phyloP scores from a whole-genome alignment of 2,797 vertebrate species.

The Salarias fasciatus region DNA sequence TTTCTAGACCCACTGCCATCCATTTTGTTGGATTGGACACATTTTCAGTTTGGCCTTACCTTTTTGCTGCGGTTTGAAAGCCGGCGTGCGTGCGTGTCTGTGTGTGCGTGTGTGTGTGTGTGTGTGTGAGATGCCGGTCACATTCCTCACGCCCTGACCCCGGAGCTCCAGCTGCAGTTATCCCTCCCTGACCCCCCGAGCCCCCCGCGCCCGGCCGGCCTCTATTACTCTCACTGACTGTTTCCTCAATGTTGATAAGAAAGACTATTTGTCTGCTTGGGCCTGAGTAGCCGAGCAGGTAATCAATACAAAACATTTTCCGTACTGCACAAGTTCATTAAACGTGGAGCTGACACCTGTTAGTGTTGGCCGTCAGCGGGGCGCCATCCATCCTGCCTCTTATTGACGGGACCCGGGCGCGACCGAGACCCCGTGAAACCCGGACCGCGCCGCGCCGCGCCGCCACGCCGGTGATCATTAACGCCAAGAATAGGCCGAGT shows the following conservation, averaged over 20 bases:
- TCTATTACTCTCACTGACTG: constrained; percentile 68
- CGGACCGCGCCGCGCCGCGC: constrained; percentile 5
- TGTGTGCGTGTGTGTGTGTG: no score
- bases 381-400: constrained; percentile 62
- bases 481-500: constrained; percentile 6
- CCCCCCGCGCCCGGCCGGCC: constrained; percentile 13
- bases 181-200: constrained; percentile 39
- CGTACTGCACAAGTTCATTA: constrained; percentile 79
- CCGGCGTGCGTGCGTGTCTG: not conserved
- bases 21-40: constrained; percentile 71
- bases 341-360: constrained; percentile 78
- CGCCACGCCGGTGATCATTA: constrained; percentile 1
- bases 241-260: constrained; percentile 76
- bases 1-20: constrained; percentile 76
- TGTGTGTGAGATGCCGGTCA: not conserved
- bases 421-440: constrained; percentile 34
- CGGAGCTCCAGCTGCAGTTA: constrained; percentile 31
- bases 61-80: constrained; percentile 24
- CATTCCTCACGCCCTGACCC: constrained; percentile 38
- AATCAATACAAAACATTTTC: constrained; percentile 83
- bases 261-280: constrained; percentile 76
- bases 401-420: constrained; percentile 58
- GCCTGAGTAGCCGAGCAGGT: constrained; percentile 72
- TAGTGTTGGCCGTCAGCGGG: constrained; percentile 70
- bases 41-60: constrained; percentile 63